phyloP scores from a whole-genome alignment of 2,797 vertebrate species.

The Sebastiscus tertius region DNA sequence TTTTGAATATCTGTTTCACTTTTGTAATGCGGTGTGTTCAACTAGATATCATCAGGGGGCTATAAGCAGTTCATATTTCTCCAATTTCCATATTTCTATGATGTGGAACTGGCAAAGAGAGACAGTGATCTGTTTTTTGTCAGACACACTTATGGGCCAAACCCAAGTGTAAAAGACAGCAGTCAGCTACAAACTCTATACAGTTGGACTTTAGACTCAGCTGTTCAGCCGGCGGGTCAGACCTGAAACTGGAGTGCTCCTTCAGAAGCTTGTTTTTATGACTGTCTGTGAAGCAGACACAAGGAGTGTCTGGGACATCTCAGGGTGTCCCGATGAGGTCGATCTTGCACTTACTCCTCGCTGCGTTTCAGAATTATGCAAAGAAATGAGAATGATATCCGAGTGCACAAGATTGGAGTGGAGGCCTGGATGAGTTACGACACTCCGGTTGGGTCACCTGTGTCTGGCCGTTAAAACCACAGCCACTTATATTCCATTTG shows the following conservation, averaged over 20 bases:
- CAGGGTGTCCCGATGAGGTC: slow-evolving; percentile 15
- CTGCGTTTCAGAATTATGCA: background rate
- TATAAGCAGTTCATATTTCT: slow-evolving; percentile 17
- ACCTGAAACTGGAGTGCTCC: slow-evolving; percentile 10
- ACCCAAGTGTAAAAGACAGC: slow-evolving; percentile 30
- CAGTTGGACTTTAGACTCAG: slow-evolving; percentile 34
- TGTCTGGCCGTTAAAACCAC: slow-evolving; percentile 31
- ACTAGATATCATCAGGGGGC: slow-evolving; percentile 7
- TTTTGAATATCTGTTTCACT: slow-evolving; percentile 8
- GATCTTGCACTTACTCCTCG: background rate
- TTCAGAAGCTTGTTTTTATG: slow-evolving; percentile 47
- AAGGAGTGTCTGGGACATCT: slow-evolving; percentile 19
- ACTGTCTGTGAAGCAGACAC: slow-evolving; percentile 46
- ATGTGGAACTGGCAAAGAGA: slow-evolving; percentile 40
- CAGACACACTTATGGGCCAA: slow-evolving; percentile 23
- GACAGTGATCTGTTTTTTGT: slow-evolving; percentile 56
- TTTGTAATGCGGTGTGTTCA: slow-evolving; percentile 8
- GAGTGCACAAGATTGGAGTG: background rate
- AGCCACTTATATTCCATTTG: slow-evolving; percentile 47
- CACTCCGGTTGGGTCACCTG: slow-evolving; percentile 31
- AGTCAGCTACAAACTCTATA: background rate
- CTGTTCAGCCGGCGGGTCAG: slow-evolving; percentile 31
- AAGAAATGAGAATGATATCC: background rate
- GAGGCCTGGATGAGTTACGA: slow-evolving; percentile 40
- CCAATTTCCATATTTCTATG: slow-evolving; percentile 50